Percentiles rank a stretch among this genome's conserved stretches.
Evolutionary conservation across 2,113 vertebrate species (phyloP).

Genomic region (Progne subis): DNA sequence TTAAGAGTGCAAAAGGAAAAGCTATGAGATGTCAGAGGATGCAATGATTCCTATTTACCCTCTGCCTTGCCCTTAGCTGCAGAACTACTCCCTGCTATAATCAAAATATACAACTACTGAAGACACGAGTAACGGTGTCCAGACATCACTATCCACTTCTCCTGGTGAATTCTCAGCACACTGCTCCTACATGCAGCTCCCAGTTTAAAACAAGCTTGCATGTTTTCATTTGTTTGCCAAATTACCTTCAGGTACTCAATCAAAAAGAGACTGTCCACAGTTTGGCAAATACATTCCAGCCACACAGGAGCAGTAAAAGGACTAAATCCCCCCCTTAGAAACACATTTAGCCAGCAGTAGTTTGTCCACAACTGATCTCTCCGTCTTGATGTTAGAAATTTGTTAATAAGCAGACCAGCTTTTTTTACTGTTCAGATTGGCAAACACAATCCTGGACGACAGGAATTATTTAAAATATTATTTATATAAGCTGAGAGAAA

Average conservation of each 20-base stretch:
- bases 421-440: background rate
- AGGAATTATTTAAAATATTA: background rate
- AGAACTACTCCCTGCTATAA: background rate
- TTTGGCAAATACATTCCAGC: background rate
- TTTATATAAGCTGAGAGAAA: background rate
- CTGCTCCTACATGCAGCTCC: background rate
- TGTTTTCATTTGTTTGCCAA: background rate
- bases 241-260: background rate
- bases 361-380: background rate
- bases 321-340: background rate
- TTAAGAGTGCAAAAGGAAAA: background rate
- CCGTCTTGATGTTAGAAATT: background rate
- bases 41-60: background rate
- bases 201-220: background rate
- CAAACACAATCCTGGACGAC: background rate
- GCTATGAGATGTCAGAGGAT: background rate
- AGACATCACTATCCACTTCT: background rate
- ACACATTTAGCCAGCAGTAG: background rate
- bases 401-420: background rate
- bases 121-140: background rate
- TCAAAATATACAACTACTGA: background rate
- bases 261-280: background rate
- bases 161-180: background rate
- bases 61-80: background rate
- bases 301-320: background rate